Evolutionary conservation across 2,888 invertebrate species (phyloP), one percentile per base, ranked within the genome.

Genomic region (Phengaris alcon): DNA sequence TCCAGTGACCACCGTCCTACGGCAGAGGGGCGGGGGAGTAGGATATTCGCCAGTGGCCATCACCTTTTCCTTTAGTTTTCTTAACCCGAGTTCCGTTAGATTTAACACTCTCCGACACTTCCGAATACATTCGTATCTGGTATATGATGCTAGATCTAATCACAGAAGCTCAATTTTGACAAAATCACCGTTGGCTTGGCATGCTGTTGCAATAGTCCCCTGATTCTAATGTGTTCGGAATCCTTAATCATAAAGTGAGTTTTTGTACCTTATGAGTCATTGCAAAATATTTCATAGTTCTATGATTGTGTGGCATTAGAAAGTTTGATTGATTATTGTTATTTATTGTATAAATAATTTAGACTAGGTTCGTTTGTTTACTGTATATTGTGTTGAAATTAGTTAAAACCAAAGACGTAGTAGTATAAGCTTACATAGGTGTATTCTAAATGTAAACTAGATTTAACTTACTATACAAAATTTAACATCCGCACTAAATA

Each of bases 41-140:
- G 72, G 72, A 72, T 35, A 35, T 72, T 15, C 13, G 72, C 72
- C 72, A 72, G 72, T 12, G 72, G 54, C 72, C 72, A 72, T 54
- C 22, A 13, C 52, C 52, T 22, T 5, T 22, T 52, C 22, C 2
- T 22, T 52, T 3, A 59, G 59, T 15, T 51, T 8, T 22, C 35
- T 1, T 35, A 35, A 3, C 1, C 35, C 35, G 35, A 35, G 10
- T 70, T 69, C 46, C 7, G 3, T 48, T 69, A 68, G 59, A 35
- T 2, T 59, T 59, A 59, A 8, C 13, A 59, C 15, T 59, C 48
- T 48, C 48, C 8, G 64, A 64, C 13, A 64, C 12, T 64, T 64
- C 64, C 64, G 64, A 64, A 64, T 15, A 13, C 64, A 64, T 64
- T 64, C 7, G 48, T 48, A 7, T 64, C 22, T 59, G 7, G 59